Conservation (phyloP, 2,797 vertebrate genomes). For the Apodemus agrarius region DNA sequence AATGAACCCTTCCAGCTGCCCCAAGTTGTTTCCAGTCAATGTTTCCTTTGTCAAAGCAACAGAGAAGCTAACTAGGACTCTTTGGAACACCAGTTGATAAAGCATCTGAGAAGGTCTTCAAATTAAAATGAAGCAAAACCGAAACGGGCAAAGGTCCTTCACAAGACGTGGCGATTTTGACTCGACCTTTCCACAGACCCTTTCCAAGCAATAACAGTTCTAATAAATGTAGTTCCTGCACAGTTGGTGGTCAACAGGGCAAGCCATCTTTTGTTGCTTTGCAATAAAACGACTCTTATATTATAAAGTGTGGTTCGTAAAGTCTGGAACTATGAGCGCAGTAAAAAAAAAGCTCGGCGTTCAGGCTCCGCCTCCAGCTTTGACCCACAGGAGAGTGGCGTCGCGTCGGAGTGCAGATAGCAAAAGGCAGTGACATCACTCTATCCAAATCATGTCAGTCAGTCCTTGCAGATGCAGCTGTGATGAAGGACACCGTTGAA, state of each 20-base stretch:
- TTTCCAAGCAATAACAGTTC: slow-evolving; percentile 54
- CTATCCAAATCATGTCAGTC: background rate
- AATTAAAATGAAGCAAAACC: slow-evolving; percentile 69
- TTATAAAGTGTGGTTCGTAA: slow-evolving; percentile 21
- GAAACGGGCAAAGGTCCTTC: background rate
- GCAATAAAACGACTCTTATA: slow-evolving; percentile 43
- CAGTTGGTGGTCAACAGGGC: slow-evolving; percentile 48
- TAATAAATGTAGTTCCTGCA: slow-evolving; percentile 69
- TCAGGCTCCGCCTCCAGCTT: background rate
- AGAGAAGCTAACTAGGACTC: background rate
- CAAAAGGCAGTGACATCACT: background rate
- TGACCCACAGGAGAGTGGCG: background rate
- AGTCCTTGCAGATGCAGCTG: background rate
- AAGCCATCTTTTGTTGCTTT: slow-evolving; percentile 50
- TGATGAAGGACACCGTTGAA: background rate
- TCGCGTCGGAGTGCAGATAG: background rate
- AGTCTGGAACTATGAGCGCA: background rate
- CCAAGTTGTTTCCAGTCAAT: background rate
- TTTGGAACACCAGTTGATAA: background rate
- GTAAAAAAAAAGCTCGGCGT: background rate
- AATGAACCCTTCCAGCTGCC: background rate
- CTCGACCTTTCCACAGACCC: slow-evolving; percentile 65
- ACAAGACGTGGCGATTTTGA: slow-evolving; percentile 61
- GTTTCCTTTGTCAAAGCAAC: background rate
- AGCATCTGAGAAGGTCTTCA: slow-evolving; percentile 47